These are phyloP conservation scores for Chelonia mydas DNA, from an alignment of 2,797 vertebrate genomes.

Conservation along the genomic window DNA sequence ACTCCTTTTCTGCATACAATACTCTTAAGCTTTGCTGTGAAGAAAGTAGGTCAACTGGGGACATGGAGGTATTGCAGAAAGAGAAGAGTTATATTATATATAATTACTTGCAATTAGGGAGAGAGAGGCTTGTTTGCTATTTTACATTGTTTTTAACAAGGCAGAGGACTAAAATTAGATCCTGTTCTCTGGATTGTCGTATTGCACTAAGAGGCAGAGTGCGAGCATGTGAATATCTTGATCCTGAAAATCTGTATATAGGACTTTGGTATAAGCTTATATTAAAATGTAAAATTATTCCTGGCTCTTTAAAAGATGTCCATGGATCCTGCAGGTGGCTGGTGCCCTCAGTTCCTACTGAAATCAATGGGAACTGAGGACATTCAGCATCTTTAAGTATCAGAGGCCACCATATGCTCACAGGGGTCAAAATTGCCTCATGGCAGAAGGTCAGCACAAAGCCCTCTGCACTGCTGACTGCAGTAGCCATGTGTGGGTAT, in stretches of 20 bases:
- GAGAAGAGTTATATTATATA: neutral
- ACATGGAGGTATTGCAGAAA: neutral
- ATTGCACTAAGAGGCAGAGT: neutral
- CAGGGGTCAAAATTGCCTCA: accelerated
- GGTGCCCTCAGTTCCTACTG: neutral
- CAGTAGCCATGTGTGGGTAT: neutral
- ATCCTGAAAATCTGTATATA: neutral
- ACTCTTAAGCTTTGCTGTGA: neutral
- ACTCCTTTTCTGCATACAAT: neutral
- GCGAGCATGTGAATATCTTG: neutral
- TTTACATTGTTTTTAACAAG: neutral
- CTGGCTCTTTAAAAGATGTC: neutral
- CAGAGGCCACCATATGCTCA: neutral
- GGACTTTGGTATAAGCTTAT: neutral
- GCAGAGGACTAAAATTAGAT: neutral
- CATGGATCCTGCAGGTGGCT: neutral
- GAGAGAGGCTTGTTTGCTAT: neutral
- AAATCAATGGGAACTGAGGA: neutral
- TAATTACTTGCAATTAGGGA: neutral
- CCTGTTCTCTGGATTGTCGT: neutral
- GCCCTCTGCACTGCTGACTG: neutral
- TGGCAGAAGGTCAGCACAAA: neutral
- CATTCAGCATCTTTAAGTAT: neutral
- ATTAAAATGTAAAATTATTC: neutral
- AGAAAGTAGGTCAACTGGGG: neutral